Percentiles rank a stretch among this genome's conserved stretches.
Evolutionary conservation across 2,888 invertebrate genomes (phyloP).

Genomic region (Trichacis sp.): DNA sequence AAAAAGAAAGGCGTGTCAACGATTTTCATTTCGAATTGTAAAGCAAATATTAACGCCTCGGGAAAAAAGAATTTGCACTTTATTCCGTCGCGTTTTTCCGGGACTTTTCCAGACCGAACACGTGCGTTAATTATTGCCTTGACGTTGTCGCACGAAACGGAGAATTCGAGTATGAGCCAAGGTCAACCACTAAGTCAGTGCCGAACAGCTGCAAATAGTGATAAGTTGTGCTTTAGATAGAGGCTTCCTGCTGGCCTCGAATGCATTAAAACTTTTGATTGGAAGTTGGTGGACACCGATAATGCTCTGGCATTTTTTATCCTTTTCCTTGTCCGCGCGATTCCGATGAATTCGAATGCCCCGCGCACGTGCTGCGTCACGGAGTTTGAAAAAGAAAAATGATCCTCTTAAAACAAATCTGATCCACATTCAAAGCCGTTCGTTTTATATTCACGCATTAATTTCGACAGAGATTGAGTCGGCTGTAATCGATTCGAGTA

Average conservation of each 20-base stretch:
- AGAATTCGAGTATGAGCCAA: slow-evolving; percentile 4
- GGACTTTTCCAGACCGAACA: background rate
- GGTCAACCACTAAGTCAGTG: slow-evolving; percentile 1
- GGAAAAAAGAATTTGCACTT: too few species aligned
- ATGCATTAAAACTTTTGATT: slow-evolving; percentile 50
- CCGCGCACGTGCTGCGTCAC: slow-evolving; percentile 2
- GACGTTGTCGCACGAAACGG: slow-evolving; percentile 2
- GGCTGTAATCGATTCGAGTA: too few species aligned
- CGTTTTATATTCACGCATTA: background rate
- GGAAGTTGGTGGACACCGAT: slow-evolving; percentile 1
- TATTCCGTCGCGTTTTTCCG: background rate
- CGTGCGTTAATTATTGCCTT: slow-evolving; percentile 5
- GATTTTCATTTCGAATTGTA: too few species aligned
- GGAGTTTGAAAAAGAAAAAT: background rate
- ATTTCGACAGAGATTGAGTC: background rate
- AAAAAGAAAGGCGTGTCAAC: too few species aligned
- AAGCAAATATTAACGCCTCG: too few species aligned
- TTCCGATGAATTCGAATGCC: slow-evolving; percentile 13
- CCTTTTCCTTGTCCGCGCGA: slow-evolving; percentile 5
- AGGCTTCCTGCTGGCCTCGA: slow-evolving; percentile 65
- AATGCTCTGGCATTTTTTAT: background rate
- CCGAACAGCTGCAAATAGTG: slow-evolving; percentile 47
- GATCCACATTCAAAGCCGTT: slow-evolving; percentile 10
- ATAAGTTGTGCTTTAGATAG: slow-evolving; percentile 56
- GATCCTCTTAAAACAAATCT: slow-evolving; percentile 9